These are phyloP conservation scores for Drosophila parvula DNA, from an alignment of 1,140 invertebrate genomes.

Conservation along the genomic window DNA sequence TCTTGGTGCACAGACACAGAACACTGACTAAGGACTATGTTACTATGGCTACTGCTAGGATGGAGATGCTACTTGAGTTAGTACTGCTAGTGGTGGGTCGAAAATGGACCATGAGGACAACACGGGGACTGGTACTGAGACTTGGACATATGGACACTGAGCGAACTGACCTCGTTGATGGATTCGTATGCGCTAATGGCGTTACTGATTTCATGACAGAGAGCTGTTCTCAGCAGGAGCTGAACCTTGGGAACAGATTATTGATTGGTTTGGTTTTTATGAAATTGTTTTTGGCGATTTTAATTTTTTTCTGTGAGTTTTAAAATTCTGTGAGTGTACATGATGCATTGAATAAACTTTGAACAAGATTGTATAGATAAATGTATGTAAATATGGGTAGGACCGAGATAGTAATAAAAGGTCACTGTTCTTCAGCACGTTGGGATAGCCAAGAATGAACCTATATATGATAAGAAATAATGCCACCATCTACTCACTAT, in stretches of 20 bases:
- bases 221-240: conserved; percentile 81
- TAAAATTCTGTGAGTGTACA: too few species aligned
- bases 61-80: conserved; percentile 35
- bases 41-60: conserved; percentile 23
- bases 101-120: conserved; percentile 14
- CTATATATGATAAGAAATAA: conserved; percentile 52
- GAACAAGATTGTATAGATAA: conserved; percentile 14
- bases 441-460: conserved; percentile 31
- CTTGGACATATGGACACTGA: conserved; percentile 57
- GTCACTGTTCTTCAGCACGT: conserved; percentile 64
- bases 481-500: conserved; percentile 82
- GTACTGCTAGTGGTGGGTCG: conserved; percentile 21
- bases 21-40: conserved; percentile 35
- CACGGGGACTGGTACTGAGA: conserved; percentile 22
- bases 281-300: conserved; percentile 43
- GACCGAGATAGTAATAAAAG: conserved; percentile 3
- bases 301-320: too few species aligned
- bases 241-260: conserved; percentile 67
- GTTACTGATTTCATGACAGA: conserved; percentile 80
- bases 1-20: conserved; percentile 33
- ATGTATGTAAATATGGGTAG: conserved; percentile 3
- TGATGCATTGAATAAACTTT: conserved; percentile 8
- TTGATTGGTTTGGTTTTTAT: conserved; percentile 29
- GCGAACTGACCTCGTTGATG: conserved; percentile 76
- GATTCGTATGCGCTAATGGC: conserved; percentile 76